A percentile compares a stretch with the other conserved stretches of the same genome.
These are phyloP conservation scores for Picathartes gymnocephalus DNA, from an alignment of 2,113 vertebrate genomes.

Conservation along the genomic window DNA sequence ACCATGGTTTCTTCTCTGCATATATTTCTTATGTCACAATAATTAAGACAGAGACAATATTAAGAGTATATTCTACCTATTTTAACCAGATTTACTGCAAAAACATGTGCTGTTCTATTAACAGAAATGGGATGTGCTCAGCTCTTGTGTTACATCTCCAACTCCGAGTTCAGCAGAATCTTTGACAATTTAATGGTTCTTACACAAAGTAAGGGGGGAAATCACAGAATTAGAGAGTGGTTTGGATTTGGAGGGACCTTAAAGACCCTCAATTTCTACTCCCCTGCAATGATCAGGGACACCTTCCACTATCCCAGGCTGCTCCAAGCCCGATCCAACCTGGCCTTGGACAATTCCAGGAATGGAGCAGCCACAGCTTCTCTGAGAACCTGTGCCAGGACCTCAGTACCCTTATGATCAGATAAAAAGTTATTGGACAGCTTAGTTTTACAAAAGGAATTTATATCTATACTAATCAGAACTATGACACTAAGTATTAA, in stretches of 20 bases:
- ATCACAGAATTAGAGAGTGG: neutral
- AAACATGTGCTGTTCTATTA: neutral
- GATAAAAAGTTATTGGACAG: neutral
- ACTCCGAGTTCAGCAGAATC: neutral
- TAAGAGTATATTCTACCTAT: neutral
- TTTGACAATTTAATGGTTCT: neutral
- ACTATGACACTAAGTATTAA: neutral
- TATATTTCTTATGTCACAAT: neutral
- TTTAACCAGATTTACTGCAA: neutral
- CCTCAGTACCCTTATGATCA: accelerated
- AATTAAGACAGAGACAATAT: neutral
- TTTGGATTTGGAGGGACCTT: neutral
- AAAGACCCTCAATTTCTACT: neutral
- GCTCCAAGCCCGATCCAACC: accelerated
- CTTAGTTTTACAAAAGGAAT: neutral
- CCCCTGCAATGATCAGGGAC: neutral
- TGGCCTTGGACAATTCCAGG: neutral
- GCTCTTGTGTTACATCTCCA: neutral
- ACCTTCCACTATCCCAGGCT: accelerated
- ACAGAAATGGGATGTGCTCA: neutral
- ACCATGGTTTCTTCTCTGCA: neutral
- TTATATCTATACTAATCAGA: neutral
- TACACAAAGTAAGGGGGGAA: accelerated
- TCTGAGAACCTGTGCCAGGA: neutral
- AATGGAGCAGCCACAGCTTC: neutral